Base-by-base conservation (phyloP, 2,888 invertebrate species). In the Luffia ferchaultella region DNA sequence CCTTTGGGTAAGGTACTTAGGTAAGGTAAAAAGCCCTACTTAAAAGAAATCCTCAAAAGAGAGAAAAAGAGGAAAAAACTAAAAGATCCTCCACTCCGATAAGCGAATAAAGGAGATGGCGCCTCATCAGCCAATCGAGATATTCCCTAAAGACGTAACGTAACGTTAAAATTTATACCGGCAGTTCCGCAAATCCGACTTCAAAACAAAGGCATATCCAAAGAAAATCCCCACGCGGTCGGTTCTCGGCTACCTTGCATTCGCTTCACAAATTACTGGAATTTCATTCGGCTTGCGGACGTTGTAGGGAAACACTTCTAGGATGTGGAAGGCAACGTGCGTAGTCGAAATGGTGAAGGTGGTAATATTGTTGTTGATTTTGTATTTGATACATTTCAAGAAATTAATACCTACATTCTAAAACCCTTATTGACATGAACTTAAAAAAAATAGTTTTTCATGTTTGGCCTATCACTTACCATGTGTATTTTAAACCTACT, bases 241-340 rank as follows among this genome's bases (percentile, higher is more conserved):
- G 65, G 69, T 72, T 75, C 75, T 68, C 66, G 65, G 69, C 72
- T 75, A 77, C 75, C 82, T 78, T 78, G 80, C 76, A 76, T 79
- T 82, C 77, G 78, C 77, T 80, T 76, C 75, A 76, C 68, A 78
- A 80, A 82, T 82, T 80, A 80, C 79, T 76, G 76, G 73, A 80
- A 79, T 78, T 79, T 82, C 79, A 75, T 80, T 79, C 79, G 71
- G 76, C 73, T 73, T 77, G 73, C 69, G 74, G 77, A 74, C 73
- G 70, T 64, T 54, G 62, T 30, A 30, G 30, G 30, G 5, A 30
- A 30, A 30, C 30, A 7, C 12, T 3, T 12, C 30, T 7, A 3
- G 5, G 30, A 30, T 12, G 30, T 30, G 12, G 5, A 12, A n/a
- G n/a, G n/a, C n/a, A 30, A 30, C 30, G 30, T 30, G 30, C 30